These are phyloP conservation scores for Cyanocitta stelleri DNA, from an alignment of 2,113 vertebrate species.

Conservation along the genomic window DNA sequence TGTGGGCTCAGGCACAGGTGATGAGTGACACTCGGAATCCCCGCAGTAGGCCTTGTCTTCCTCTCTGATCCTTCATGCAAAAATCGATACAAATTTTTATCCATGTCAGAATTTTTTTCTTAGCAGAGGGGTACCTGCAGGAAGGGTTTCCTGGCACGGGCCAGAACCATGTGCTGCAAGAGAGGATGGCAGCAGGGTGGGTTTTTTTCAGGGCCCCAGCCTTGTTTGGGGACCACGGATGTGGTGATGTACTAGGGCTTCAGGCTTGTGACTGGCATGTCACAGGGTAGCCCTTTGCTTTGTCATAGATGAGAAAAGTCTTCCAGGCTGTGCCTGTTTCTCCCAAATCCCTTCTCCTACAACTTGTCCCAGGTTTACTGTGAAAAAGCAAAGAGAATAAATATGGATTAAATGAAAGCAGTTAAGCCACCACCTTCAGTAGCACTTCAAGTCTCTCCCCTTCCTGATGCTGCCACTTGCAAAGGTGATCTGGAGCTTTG, in stretches of 20 bases:
- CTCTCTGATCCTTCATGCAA: not conserved
- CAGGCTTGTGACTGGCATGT: not conserved
- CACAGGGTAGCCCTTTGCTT: not conserved
- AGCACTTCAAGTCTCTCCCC: not conserved
- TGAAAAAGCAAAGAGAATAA: not conserved
- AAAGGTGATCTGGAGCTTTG: not conserved
- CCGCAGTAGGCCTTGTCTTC: rapidly evolving
- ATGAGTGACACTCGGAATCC: not conserved
- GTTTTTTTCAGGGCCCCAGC: not conserved
- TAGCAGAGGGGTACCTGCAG: not conserved
- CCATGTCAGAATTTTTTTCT: not conserved
- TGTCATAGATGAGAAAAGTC: not conserved
- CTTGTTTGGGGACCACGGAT: not conserved
- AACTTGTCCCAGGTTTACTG: not conserved
- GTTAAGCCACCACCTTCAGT: not conserved
- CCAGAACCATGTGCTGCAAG: not conserved
- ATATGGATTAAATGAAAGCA: not conserved
- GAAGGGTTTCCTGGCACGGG: not conserved
- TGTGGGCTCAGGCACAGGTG: not conserved
- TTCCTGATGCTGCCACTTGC: too few species aligned
- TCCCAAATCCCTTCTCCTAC: not conserved
- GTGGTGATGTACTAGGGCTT: not conserved
- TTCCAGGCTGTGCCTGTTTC: not conserved
- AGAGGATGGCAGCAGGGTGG: not conserved
- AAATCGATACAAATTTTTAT: not conserved